Base-by-base conservation (phyloP, 2,113 vertebrate genomes). In the Cyprinus carpio region DNA sequence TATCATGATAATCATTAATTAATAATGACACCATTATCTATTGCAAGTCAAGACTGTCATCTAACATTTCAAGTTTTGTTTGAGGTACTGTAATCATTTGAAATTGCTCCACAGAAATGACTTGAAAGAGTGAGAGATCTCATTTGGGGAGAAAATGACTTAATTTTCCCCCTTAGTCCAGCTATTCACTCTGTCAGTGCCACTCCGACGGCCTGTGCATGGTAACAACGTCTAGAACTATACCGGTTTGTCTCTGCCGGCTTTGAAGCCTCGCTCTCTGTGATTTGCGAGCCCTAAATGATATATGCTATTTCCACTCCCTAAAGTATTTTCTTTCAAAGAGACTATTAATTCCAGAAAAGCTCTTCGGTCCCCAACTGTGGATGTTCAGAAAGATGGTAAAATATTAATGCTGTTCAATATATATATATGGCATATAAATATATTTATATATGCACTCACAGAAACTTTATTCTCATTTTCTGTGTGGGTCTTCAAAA, bases 321-420 rank as follows among this genome's bases (percentile, higher is more conserved):
- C 8, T n/a, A 77, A 40, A 51, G 58, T 37, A 6, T 46, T 46
- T 23, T 2, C 51, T 54, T 76, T 87, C 85, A 89, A 90, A 46
- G 10, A 88, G 29, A 75, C 51, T 74, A 37, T 46, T 71, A 74
- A 25, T 49, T 85, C 10, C 43, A 18, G n/a, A 9, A 76, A 54
- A 67, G 16, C 49, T 60, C 56, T 37, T 25, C 31, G 69, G 46
- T 23, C 74, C 72, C 64, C 58, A 79, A 43, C 77, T 87, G 15
- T 86, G 86, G 54, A 84, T 83, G 87, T 86, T 80, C 71, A 23
- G 1, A 87, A 76, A 86, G 89, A 85, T 81, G 64, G 31, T 90
- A 69, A 88, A 91, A 89, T 90, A 93, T 89, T 89, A 74, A 90
- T 87, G 75, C 16, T 74, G 87, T 83, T 87, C 31, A 90, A 88